Conservation (phyloP, 2,113 vertebrate species). For the Lipophrys pholis region DNA sequence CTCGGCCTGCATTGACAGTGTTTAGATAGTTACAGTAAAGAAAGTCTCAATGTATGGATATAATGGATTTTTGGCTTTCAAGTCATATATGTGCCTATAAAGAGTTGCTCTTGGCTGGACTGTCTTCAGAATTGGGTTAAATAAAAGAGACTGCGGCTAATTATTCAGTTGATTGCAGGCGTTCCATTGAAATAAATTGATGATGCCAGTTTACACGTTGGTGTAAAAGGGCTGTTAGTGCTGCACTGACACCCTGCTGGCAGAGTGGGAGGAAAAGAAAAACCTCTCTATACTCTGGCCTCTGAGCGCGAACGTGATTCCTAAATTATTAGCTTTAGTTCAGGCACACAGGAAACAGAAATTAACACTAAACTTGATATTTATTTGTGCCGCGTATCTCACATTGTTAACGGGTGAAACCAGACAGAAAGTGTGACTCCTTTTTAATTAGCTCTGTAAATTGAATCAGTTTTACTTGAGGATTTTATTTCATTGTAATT, state of each 20-base stretch:
- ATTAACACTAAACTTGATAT: slow-evolving; percentile 11
- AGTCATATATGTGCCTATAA: not conserved
- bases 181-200: not conserved
- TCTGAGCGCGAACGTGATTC: not conserved
- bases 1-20: too few species aligned
- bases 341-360: slow-evolving; percentile 1
- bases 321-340: slow-evolving; percentile 17
- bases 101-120: not conserved
- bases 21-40: too few species aligned
- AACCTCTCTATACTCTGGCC: not conserved
- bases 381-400: not conserved
- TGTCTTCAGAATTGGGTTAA: not conserved
- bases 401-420: slow-evolving; percentile 27
- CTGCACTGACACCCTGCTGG: slow-evolving; percentile 10
- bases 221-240: not conserved
- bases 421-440: not conserved
- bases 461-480: not conserved
- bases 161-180: not conserved
- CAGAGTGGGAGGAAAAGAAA: slow-evolving; percentile 1
- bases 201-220: slow-evolving; percentile 2
- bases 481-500: not conserved
- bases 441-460: slow-evolving; percentile 21
- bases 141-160: not conserved
- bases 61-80: not conserved
- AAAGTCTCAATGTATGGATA: too few species aligned